Evolutionary conservation across 2,113 vertebrate species (phyloP), one percentile per base, ranked within the genome.

Genomic region (Cisticola juncidis): DNA sequence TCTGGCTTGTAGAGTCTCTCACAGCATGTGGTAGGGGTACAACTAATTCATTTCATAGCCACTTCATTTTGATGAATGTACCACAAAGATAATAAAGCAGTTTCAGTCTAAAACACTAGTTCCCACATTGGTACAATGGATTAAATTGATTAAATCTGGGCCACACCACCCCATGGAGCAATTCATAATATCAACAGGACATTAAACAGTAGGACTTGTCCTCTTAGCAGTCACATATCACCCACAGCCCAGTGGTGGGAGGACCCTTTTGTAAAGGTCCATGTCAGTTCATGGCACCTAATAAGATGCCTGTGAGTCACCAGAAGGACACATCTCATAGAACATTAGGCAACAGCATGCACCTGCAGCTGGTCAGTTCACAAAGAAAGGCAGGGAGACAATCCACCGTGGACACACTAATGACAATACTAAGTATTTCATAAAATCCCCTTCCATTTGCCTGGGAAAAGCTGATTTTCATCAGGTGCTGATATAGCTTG

Each of bases 101-200:
- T 65, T 94, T 86, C 47, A 69, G 26, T 72, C 26, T 88, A 71
- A 66, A 91, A 54, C 73, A 81, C 72, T 50, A 53, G 36, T 78
- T 95, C 48, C 73, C 36, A 61, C 5, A 2, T 72, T 50, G 65
- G 31, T 79, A 80, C 31, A 91, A 79, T 14, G 22, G 76, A 86
- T 57, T 74, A 92, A 95, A 72, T 44, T 66, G 60, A 86, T 81
- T 66, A 68, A 91, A 94, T 86, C 69, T 74, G 64, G 51, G 77
- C 22, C 76, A 79, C 48, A 64, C 44, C 24, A 36, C 11, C 54
- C 53, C 54, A 51, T 33, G 65, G 50, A 64, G 42, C 42, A 91
- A 90, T 71, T 95, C 26, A 26, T 70, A 81, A 86, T 58, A 65
- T 86, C 81, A 84, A 40, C 26, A 61, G 84, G 40, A 79, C 77